Base-by-base conservation (phyloP, 2,888 invertebrate genomes). In the Acleris sparsana region DNA sequence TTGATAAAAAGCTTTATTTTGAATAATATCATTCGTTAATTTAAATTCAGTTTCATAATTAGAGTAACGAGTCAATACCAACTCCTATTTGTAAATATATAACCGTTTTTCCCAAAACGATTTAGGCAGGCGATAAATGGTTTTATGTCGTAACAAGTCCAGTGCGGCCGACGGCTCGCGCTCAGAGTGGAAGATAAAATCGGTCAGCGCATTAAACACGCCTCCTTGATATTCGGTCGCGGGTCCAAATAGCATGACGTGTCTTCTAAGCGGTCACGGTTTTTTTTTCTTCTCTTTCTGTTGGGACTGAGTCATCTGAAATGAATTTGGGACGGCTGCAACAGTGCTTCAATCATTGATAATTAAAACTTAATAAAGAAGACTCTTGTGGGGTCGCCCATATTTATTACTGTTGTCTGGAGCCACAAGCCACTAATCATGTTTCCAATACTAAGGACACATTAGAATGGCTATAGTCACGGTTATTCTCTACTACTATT, bases 161-260 rank as follows among this genome's bases (percentile, higher is more conserved):
- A 49, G 63, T 71, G 71, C 70, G 73, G 72, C 71, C 72, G 69
- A 68, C 70, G 70, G 63, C 69, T 67, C 63, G 64, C 62, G 67
- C 75, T 74, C 70, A 71, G 72, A 75, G 73, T 73, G 72, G 73
- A 71, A 80, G 80, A 85, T 84, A 83, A 83, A 85, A 82, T 83
- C 80, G 78, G 82, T 82, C 83, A 85, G 80, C 77, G 80, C 66
- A 66, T 66, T 66, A 76, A 74, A 74, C 74, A 75, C 78, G 75
- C 79, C 78, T 78, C 71, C 76, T 72, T 74, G 75, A 76, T 72
- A 66, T 62, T 66, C 62, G 65, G 72, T 76, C 71, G 72, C 73
- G 71, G 76, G 75, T 71, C 75, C 75, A 71, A 78, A 80, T 77
- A 76, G 78, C 81, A 80, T 78, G 78, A 76, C 77, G 73, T 73